Conservation (phyloP, 1,140 invertebrate species). For the Scaptomyza pallida region DNA sequence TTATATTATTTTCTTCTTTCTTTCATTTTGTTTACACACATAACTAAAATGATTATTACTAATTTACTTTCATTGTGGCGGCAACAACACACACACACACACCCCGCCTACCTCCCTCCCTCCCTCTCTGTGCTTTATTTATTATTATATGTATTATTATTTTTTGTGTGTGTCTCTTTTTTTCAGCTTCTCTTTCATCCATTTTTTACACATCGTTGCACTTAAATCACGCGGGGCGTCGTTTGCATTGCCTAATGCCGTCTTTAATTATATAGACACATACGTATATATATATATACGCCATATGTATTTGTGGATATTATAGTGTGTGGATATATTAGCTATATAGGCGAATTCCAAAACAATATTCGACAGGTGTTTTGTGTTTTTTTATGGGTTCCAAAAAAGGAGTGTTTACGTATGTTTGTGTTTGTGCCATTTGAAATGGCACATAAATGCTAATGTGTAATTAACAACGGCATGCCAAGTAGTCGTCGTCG, state of each 20-base stretch:
- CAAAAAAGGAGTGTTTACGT: conserved; percentile 41
- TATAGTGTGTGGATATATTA: conserved; percentile 10
- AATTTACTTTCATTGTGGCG: conserved; percentile 73
- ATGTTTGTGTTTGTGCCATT: conserved; percentile 30
- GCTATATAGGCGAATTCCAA: conserved; percentile 23
- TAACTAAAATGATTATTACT: conserved; percentile 76
- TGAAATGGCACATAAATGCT: conserved; percentile 43
- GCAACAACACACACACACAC: conserved; percentile 15
- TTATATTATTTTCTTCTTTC: conserved; percentile 15
- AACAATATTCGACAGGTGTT: conserved; percentile 28
- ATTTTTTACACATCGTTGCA: conserved; percentile 73
- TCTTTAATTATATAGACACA: conserved; percentile 34
- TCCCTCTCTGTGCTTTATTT: conserved; percentile 55
- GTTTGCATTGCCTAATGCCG: conserved; percentile 50
- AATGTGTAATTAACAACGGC: conserved; percentile 47
- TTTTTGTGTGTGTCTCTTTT: conserved; percentile 46
- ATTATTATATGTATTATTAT: conserved; percentile 39
- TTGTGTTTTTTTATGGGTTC: conserved; percentile 12
- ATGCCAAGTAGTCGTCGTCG: conserved; percentile 30
- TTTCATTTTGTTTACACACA: conserved; percentile 72
- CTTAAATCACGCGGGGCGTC: conserved; percentile 62
- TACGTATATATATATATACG: conserved; percentile 12
- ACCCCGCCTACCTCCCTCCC: no score
- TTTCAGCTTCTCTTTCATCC: no score
- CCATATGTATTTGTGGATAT: no score